These are phyloP conservation scores for Tamias sibiricus DNA, from an alignment of 2,113 vertebrate species.

Conservation along the genomic window DNA sequence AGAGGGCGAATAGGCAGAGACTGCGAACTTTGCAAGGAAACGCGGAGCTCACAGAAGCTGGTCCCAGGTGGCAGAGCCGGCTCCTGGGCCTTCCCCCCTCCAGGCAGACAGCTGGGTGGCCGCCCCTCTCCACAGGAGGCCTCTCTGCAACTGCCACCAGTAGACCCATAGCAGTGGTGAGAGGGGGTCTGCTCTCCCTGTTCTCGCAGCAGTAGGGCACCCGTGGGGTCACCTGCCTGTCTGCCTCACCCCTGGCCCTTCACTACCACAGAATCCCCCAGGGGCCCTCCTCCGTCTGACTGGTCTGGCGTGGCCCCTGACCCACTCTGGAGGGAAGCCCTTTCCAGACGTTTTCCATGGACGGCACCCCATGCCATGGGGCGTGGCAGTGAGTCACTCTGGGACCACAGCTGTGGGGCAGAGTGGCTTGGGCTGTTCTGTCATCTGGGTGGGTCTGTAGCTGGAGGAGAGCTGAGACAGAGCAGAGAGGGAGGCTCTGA, in stretches of 20 bases:
- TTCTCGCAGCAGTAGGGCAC: background rate
- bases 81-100: background rate
- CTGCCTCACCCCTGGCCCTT: fast-evolving
- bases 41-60: background rate
- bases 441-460: background rate
- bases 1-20: background rate
- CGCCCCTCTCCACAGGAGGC: background rate
- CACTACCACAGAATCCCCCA: background rate
- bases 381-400: background rate
- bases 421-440: background rate
- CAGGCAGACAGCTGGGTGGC: background rate
- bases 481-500: background rate
- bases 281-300: background rate
- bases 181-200: background rate
- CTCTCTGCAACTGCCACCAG: background rate
- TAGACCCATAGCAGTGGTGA: background rate
- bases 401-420: background rate
- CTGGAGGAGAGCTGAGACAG: background rate
- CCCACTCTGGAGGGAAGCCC: background rate
- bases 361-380: background rate
- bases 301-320: background rate
- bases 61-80: background rate
- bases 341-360: background rate
- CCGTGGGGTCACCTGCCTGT: background rate
- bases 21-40: background rate